Evolutionary conservation across 2,113 vertebrate genomes (phyloP).

Genomic region (Chloropsis cyanopogon): DNA sequence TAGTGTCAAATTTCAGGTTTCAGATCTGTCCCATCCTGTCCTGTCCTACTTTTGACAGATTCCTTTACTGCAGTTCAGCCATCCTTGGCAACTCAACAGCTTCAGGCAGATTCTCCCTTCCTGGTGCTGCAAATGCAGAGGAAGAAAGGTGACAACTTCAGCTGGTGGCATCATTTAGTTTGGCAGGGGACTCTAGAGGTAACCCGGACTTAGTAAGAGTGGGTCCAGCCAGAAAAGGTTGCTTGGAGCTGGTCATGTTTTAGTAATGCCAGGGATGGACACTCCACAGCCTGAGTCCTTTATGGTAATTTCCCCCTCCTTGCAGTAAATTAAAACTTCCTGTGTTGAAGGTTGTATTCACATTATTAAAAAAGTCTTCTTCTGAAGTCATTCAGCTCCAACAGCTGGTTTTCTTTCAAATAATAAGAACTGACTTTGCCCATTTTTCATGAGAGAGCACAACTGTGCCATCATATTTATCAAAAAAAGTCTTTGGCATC

Average conservation of each 20-base stretch:
- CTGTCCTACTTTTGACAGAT: background rate
- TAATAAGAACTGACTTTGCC: background rate
- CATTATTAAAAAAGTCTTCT: background rate
- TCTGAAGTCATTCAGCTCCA: background rate
- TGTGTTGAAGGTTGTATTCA: background rate
- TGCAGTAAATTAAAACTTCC: background rate
- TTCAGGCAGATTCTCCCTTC: background rate
- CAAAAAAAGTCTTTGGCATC: background rate
- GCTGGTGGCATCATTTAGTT: background rate
- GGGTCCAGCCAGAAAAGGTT: background rate
- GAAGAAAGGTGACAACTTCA: background rate
- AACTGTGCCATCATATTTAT: background rate
- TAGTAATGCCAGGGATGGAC: background rate
- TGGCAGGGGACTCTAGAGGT: background rate
- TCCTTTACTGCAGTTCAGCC: background rate
- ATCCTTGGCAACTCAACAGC: background rate
- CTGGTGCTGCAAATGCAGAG: background rate
- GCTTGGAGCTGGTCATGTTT: background rate
- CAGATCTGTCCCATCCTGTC: background rate
- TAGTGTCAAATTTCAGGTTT: background rate
- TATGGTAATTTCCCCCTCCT: fast-evolving
- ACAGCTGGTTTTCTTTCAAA: background rate
- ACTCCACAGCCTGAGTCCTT: background rate
- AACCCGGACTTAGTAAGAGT: background rate
- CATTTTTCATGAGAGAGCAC: background rate